A percentile compares a stretch with the other conserved stretches of the same genome.
phyloP scores from a whole-genome alignment of 2,888 invertebrate species.

The Hartigia nigra region DNA sequence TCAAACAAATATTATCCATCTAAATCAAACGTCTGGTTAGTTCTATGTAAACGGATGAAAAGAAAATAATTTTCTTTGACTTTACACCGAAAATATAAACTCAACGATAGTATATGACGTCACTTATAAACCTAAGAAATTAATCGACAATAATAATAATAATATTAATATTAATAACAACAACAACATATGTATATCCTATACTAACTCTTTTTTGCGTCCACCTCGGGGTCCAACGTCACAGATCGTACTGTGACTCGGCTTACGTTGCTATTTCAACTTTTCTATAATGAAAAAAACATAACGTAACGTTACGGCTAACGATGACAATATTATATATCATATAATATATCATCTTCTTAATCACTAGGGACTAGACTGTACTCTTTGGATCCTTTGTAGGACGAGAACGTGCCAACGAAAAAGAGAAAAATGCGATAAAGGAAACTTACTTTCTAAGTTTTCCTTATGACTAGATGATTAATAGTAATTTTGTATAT shows the following conservation, averaged over 20 bases:
- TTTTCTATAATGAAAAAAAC: not conserved
- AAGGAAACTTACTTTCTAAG: slow-evolving; percentile 50
- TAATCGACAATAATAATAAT: not conserved
- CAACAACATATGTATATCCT: not conserved
- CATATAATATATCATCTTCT: slow-evolving; percentile 30
- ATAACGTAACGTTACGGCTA: not conserved
- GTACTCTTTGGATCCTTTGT: slow-evolving; percentile 51
- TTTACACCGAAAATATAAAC: not conserved
- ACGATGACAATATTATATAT: not conserved
- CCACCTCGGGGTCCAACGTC: not conserved
- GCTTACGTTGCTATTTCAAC: not conserved
- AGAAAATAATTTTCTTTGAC: not conserved
- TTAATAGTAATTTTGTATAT: not conserved
- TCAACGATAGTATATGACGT: not conserved
- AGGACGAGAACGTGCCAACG: slow-evolving; percentile 46
- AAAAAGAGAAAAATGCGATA: slow-evolving; percentile 40
- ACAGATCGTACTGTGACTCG: not conserved
- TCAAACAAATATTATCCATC: not conserved
- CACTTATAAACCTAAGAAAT: not conserved
- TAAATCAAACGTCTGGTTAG: not conserved
- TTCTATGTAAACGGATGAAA: not conserved
- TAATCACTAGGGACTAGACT: slow-evolving; percentile 60
- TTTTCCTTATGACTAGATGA: slow-evolving; percentile 8
- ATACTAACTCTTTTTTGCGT: not conserved
- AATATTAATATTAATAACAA: slow-evolving; percentile 1